A percentile compares a stretch with the other conserved stretches of the same genome.
Evolutionary conservation across 2,797 vertebrate species (phyloP).

Genomic region (Anas bernieri): DNA sequence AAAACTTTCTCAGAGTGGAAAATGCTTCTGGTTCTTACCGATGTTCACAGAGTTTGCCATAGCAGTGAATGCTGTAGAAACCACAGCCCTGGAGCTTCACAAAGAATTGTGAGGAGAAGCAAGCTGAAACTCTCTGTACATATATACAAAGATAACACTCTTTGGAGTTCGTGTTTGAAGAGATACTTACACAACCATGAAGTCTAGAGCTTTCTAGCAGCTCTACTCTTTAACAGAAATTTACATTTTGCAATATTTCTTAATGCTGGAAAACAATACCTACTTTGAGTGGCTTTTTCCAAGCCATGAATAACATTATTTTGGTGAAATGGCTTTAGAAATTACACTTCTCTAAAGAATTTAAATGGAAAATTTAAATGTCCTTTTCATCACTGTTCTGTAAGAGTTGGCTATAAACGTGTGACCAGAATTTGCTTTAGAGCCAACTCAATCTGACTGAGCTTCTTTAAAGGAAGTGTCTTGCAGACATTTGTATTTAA

Average conservation of each 20-base stretch:
- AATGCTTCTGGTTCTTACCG: background rate
- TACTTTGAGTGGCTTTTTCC: background rate
- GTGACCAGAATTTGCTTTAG: conserved; percentile 13
- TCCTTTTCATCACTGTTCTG: conserved; percentile 4
- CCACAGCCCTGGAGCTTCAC: background rate
- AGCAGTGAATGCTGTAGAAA: background rate
- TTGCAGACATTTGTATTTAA: conserved; percentile 57
- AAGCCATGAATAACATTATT: background rate
- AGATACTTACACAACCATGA: background rate
- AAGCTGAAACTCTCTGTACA: background rate
- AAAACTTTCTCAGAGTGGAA: background rate
- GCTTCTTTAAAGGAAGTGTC: conserved; percentile 43
- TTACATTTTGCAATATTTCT: background rate
- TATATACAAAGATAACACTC: background rate
- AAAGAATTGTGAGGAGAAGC: background rate
- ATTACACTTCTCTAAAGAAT: conserved; percentile 30
- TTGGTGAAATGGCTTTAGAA: conserved; percentile 5
- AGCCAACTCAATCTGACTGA: conserved; percentile 15
- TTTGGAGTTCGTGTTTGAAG: background rate
- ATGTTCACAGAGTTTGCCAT: background rate
- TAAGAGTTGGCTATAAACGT: conserved; percentile 14
- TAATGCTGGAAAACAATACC: background rate
- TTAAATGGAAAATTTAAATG: conserved; percentile 10
- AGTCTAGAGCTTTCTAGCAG: background rate
- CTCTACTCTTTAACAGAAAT: background rate